These are phyloP conservation scores for Branchinecta lynchi DNA, from an alignment of 1,140 invertebrate genomes.

Conservation along the genomic window DNA sequence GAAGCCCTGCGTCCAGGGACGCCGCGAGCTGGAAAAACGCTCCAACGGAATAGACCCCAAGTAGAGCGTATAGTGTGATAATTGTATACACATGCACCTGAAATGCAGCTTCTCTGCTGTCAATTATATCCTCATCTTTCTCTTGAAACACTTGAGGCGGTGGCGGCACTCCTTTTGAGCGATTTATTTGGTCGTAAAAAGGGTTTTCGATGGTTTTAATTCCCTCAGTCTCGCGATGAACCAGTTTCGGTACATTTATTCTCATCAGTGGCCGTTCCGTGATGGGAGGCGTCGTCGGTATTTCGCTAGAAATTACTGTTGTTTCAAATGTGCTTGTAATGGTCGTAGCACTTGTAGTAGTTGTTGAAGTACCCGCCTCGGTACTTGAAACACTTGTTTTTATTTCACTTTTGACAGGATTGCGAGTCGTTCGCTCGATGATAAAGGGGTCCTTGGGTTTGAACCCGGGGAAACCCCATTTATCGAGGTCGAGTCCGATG, in stretches of 20 bases:
- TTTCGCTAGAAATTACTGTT: neutral
- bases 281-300: neutral
- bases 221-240: neutral
- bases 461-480: neutral
- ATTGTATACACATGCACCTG: neutral
- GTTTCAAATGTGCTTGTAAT: neutral
- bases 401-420: neutral
- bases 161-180: neutral
- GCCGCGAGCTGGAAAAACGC: neutral
- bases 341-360: neutral
- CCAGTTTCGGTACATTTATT: conserved; percentile 4
- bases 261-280: neutral
- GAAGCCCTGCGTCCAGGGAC: neutral
- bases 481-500: neutral
- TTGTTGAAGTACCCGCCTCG: neutral
- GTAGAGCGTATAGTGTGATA: neutral
- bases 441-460: conserved; percentile 1
- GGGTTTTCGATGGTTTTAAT: neutral
- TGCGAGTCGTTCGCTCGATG: neutral
- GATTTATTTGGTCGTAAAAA: conserved; percentile 1
- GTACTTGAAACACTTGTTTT: neutral
- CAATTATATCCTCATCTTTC: neutral
- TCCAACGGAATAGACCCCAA: neutral
- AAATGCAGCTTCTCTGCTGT: conserved; percentile 7
- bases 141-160: conserved; percentile 4